Percentiles rank a stretch among this genome's conserved stretches.
These are phyloP conservation scores for Argyrosomus regius DNA, from an alignment of 2,797 vertebrate genomes.

Conservation along the genomic window DNA sequence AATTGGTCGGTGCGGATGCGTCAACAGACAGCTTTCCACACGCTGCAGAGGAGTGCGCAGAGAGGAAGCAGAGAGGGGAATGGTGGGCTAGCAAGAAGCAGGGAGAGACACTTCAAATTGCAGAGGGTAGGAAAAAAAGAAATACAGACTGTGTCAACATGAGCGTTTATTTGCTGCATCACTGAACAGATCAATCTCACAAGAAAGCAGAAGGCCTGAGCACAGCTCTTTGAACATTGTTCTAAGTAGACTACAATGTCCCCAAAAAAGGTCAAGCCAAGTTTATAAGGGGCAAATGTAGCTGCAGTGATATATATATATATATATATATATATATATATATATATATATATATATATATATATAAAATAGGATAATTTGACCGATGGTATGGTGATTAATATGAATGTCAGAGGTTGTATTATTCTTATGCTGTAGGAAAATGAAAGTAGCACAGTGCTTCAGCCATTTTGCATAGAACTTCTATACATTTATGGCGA, in stretches of 20 bases:
- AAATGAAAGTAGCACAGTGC: background rate
- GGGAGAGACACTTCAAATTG: background rate
- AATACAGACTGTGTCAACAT: background rate
- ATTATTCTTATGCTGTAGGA: background rate
- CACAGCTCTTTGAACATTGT: too few relatives aligned
- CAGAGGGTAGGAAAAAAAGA: background rate
- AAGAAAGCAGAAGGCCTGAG: background rate
- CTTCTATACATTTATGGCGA: background rate
- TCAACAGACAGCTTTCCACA: conserved; percentile 36
- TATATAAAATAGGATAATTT: too few relatives aligned
- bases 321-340: too few relatives aligned
- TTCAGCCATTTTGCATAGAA: background rate
- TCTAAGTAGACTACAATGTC: background rate
- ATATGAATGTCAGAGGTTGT: background rate
- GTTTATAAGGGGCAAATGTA: background rate
- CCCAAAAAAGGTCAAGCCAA: background rate
- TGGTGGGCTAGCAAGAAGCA: conserved; percentile 20
- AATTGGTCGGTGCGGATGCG: conserved; percentile 46
- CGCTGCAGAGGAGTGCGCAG: conserved; percentile 52
- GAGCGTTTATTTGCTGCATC: conserved; percentile 3
- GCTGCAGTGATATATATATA: background rate
- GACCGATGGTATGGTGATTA: background rate
- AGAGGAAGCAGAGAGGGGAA: conserved; percentile 22
- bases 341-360: too few relatives aligned
- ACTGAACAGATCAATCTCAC: background rate